Percentiles rank a stretch among this genome's conserved stretches.
Conservation (phyloP, 1,140 invertebrate species). For the Caligus rogercresseyi region DNA sequence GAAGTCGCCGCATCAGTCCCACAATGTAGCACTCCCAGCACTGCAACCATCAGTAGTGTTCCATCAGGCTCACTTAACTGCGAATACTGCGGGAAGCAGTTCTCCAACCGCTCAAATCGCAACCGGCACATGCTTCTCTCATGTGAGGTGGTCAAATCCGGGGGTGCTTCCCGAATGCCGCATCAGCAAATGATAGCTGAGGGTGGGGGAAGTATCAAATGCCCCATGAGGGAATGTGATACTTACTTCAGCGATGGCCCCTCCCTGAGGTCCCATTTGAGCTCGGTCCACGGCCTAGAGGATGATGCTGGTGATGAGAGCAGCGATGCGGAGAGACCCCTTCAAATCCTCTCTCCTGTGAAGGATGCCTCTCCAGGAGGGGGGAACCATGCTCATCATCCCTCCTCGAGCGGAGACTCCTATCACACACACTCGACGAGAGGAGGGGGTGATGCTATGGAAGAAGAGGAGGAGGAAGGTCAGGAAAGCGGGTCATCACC, state of each 20-base stretch:
- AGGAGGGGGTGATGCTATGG: not conserved
- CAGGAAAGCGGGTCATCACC: not conserved
- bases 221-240: not conserved
- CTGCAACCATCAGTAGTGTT: not conserved
- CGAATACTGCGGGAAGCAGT: conserved; percentile 14
- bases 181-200: not conserved
- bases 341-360: no score
- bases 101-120: conserved; percentile 12
- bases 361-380: not conserved
- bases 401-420: no score
- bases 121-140: conserved; percentile 4
- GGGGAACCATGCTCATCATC: not conserved
- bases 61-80: conserved; percentile 3
- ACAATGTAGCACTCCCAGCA: not conserved
- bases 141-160: not conserved
- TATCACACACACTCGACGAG: no score
- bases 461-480: not conserved
- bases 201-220: not conserved
- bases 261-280: not conserved
- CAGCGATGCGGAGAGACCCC: not conserved
- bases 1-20: not conserved
- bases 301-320: not conserved
- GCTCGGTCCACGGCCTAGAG: not conserved
- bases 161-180: not conserved
- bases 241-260: not conserved